Evolutionary conservation across 2,888 invertebrate genomes (phyloP).

Genomic region (Limnephilus marmoratus): DNA sequence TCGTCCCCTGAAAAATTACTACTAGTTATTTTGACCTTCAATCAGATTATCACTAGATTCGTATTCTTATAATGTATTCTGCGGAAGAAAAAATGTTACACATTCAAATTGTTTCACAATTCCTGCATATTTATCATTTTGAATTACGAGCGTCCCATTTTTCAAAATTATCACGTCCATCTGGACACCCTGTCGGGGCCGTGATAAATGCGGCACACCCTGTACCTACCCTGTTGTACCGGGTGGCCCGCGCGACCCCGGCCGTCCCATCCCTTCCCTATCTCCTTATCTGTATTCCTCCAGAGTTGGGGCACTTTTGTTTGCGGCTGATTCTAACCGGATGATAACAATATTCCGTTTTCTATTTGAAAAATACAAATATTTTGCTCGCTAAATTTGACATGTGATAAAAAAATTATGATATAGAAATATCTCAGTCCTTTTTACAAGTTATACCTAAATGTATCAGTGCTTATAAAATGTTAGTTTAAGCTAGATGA

Average conservation of each 20-base stretch:
- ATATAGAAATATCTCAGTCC: background rate
- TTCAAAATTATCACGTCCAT: conserved; percentile 17
- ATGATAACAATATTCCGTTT: background rate
- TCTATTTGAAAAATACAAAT: no score
- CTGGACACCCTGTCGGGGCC: background rate
- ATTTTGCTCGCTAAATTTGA: background rate
- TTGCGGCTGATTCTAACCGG: background rate
- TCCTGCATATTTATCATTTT: background rate
- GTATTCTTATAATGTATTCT: no score
- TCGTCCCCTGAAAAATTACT: no score
- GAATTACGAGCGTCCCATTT: conserved; percentile 17
- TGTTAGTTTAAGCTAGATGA: no score
- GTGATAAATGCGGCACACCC: conserved; percentile 13
- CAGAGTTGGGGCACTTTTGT: background rate
- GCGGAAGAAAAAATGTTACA: no score
- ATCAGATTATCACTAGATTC: no score
- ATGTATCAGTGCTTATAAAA: background rate
- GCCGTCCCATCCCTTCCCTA: background rate
- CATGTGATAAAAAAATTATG: background rate
- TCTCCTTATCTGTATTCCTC: background rate
- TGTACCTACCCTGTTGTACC: background rate
- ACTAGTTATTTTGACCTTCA: no score
- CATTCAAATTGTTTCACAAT: background rate
- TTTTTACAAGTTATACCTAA: background rate
- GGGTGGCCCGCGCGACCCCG: background rate